Evolutionary conservation across 2,113 vertebrate genomes (phyloP).

Genomic region (Alexandromys fortis): DNA sequence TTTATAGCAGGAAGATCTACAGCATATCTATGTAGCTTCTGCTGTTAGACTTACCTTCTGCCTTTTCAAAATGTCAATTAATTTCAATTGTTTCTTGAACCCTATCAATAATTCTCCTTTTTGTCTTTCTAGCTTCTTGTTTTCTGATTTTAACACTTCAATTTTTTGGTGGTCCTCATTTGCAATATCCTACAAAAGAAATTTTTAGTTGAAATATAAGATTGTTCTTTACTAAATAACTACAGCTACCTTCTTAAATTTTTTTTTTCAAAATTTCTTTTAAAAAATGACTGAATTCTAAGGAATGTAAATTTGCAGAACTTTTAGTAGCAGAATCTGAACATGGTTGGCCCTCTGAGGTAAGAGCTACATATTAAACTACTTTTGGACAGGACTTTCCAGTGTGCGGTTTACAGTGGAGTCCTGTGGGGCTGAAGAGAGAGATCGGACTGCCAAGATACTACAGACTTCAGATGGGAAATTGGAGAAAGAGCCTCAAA

Average conservation of each 20-base stretch:
- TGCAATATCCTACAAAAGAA: slow-evolving; percentile 87
- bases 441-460: background rate
- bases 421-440: background rate
- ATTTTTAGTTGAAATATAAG: slow-evolving; percentile 44
- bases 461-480: background rate
- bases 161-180: slow-evolving; percentile 91
- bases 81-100: slow-evolving; percentile 96
- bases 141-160: slow-evolving; percentile 92
- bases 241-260: background rate
- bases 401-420: background rate
- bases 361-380: background rate
- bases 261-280: background rate
- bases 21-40: background rate
- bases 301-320: background rate
- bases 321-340: background rate
- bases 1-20: background rate
- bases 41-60: slow-evolving; percentile 90
- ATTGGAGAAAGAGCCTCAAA: background rate
- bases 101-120: slow-evolving; percentile 93
- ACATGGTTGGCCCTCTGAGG: background rate
- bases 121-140: slow-evolving; percentile 95
- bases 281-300: background rate
- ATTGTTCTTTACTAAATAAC: slow-evolving; percentile 17
- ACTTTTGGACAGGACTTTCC: slow-evolving; percentile 15
- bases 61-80: slow-evolving; percentile 97